phyloP scores from a whole-genome alignment of 23 tunicate genomes.

The Halocynthia aurantium region DNA sequence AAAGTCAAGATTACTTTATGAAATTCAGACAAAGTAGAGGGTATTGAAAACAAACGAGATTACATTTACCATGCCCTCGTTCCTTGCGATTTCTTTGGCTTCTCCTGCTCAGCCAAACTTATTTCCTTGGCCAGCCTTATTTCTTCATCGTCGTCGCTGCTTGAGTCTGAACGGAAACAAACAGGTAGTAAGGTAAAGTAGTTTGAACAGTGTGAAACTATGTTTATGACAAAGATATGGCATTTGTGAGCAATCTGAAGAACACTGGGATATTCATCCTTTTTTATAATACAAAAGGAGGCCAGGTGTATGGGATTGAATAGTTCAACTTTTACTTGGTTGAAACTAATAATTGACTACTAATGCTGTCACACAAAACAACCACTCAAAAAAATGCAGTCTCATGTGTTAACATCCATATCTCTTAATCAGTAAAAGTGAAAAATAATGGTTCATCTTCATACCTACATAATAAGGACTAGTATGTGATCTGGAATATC shows the following conservation, averaged over 20 bases:
- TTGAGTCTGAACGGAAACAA: slow-evolving; percentile 6
- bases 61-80: no score
- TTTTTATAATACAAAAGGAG: background rate
- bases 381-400: no score
- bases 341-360: no score
- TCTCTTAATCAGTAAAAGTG: background rate
- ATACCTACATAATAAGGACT: slow-evolving; percentile 12
- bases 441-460: background rate
- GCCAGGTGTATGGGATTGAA: no score
- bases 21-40: no score
- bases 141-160: slow-evolving; percentile 29
- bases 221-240: no score
- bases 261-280: background rate
- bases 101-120: slow-evolving; percentile 23
- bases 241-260: background rate
- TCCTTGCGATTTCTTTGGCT: background rate
- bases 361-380: no score
- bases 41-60: no score
- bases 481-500: slow-evolving; percentile 2
- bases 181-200: background rate
- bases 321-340: no score
- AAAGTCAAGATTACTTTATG: no score
- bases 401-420: no score
- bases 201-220: no score
- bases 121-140: slow-evolving; percentile 22